Evolutionary conservation across 2,113 vertebrate genomes (phyloP), one percentile per base, ranked within the genome.

Genomic region (Microcebus griseorufus): DNA sequence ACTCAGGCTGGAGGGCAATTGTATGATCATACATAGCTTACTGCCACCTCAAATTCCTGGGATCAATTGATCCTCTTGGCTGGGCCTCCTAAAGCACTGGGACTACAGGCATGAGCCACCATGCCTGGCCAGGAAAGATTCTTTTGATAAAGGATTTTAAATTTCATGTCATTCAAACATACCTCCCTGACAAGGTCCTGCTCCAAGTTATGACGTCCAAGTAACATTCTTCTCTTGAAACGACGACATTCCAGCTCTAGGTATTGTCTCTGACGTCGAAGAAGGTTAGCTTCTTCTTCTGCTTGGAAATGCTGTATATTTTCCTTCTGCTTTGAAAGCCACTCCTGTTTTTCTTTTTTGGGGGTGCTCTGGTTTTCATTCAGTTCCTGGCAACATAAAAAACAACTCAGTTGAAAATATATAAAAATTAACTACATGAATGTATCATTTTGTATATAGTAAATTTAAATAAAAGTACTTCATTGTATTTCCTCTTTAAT

Each of bases 321-420:
- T 97, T 99, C 99, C 97, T 99, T 99, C 98, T 99, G 99, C 98
- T 99, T 99, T 92, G 99, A 99, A 94, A 99, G 98, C 99, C 99
- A 99, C 92, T 99, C 99, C 96, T 99, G 99, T 97, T 99, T 99
- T 98, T 99, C 99, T 97, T 99, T 99, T 99, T 99, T 99, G 29
- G 99, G 99, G 72, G 99, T 99, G 96, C 99, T 99, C 98, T 99
- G 99, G 98, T 99, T 99, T 99, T 99, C 99, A 98, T 99, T 99
- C 97, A 99, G 97, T 96, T 99, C 99, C 99, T 99, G 90, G 45
- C 42, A 98, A 96, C 1, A 39, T 32, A 88, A 89, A 97, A 95
- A 83, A 55, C 14, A 96, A 97, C 75, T 97, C 92, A 97, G 92
- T 69, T 94, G 27, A 94, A 97, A 97, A 96, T 3, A 90, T 5